phyloP scores from a whole-genome alignment of 2,797 vertebrate species.

The Pitangus sulphuratus region DNA sequence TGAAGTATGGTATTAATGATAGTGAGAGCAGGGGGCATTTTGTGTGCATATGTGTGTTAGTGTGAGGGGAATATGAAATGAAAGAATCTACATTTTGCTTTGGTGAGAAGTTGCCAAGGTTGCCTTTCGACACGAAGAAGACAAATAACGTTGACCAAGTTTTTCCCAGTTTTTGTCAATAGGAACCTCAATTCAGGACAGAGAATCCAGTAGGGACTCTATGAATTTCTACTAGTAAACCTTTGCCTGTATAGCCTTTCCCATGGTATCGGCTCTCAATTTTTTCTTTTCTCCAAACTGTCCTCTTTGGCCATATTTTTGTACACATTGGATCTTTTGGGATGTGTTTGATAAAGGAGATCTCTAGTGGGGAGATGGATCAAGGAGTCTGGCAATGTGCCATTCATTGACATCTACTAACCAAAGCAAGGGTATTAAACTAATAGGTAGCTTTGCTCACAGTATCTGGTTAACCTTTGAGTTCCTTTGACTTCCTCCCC shows the following conservation, averaged over 20 bases:
- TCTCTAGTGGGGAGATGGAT: background rate
- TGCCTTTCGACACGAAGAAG: background rate
- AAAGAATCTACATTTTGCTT: background rate
- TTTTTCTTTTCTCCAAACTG: background rate
- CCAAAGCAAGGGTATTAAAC: background rate
- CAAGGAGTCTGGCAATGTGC: background rate
- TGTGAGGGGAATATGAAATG: background rate
- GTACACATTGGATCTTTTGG: background rate
- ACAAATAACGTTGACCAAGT: background rate
- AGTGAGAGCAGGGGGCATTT: background rate
- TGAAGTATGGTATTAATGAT: background rate
- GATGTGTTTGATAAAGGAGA: rapidly evolving
- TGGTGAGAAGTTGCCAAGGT: background rate
- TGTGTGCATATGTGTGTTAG: background rate
- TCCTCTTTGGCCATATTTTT: background rate
- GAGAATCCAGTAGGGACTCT: background rate
- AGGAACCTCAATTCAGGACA: background rate
- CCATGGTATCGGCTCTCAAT: background rate
- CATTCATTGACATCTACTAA: background rate
- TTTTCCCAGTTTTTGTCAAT: background rate
- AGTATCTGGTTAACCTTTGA: background rate
- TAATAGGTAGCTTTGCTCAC: background rate
- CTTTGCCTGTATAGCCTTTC: background rate
- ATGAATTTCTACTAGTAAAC: background rate
- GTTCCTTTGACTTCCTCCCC: background rate